Percentiles rank a stretch among this genome's conserved stretches.
Conservation (phyloP, 1,140 invertebrate species). For the Neotoxoptera formosana region DNA sequence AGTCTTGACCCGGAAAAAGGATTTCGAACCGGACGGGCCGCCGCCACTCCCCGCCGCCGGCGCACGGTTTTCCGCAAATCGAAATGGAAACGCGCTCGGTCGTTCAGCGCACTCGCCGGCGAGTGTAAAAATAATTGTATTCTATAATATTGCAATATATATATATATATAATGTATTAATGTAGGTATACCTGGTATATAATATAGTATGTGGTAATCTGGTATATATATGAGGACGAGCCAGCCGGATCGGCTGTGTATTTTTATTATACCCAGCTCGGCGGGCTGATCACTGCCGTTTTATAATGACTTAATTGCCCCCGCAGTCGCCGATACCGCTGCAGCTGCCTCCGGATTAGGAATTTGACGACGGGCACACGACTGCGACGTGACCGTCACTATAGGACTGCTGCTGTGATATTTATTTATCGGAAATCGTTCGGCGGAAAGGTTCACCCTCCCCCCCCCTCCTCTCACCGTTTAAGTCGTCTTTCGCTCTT, state of each 20-base stretch:
- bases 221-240: too few species aligned
- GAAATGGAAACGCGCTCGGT: neutral
- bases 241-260: neutral
- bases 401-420: neutral
- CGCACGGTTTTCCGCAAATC: neutral
- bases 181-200: too few species aligned
- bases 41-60: neutral
- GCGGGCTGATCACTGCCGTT: neutral
- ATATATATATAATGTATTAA: too few species aligned
- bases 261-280: neutral
- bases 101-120: neutral
- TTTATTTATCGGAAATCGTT: neutral
- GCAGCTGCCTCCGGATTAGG: neutral
- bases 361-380: neutral
- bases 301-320: neutral
- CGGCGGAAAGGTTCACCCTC: neutral
- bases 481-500: neutral
- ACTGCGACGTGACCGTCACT: too few species aligned
- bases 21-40: neutral
- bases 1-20: conserved; percentile 44
- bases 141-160: too few species aligned
- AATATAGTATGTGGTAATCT: too few species aligned
- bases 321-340: neutral
- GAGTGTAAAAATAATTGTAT: too few species aligned
- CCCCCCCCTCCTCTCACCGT: neutral